A percentile compares a stretch with the other conserved stretches of the same genome.
These are phyloP conservation scores for Peromyscus attwateri DNA, from an alignment of 2,797 vertebrate species.

Conservation along the genomic window DNA sequence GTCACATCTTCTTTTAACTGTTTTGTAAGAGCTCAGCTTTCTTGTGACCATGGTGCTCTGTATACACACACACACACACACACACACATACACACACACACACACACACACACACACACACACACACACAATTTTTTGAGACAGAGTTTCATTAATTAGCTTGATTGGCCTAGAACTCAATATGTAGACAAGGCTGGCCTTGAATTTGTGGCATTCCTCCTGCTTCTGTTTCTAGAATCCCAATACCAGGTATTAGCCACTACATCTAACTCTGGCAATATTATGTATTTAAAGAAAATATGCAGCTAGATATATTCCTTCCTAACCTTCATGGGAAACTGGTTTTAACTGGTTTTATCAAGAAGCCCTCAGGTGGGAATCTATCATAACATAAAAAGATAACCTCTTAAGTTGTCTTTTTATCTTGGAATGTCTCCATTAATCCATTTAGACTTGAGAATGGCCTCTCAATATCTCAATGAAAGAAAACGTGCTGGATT, in stretches of 20 bases:
- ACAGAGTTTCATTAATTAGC: neutral
- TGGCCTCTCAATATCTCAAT: constrained; percentile 26
- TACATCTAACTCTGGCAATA: neutral
- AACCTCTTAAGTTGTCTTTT: constrained; percentile 59
- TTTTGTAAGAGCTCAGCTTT: constrained; percentile 47
- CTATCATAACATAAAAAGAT: constrained; percentile 43
- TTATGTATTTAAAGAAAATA: constrained; percentile 46
- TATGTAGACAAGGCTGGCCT: neutral
- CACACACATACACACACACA: neutral
- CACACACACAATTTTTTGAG: neutral
- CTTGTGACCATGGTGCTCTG: constrained; percentile 1
- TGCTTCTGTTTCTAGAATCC: neutral
- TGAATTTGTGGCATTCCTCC: neutral
- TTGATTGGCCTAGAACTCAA: neutral
- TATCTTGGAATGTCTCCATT: constrained; percentile 62
- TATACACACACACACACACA: neutral
- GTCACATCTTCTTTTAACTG: neutral
- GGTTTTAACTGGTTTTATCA: constrained; percentile 15
- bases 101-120: neutral
- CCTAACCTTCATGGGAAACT: constrained; percentile 1
- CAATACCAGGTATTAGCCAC: neutral
- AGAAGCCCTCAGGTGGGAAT: constrained; percentile 34
- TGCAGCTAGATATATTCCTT: constrained; percentile 42
- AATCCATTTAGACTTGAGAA: constrained; percentile 47
- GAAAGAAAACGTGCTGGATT: constrained; percentile 52